Conservation (phyloP, 1,140 invertebrate species). For the Pseudomyrmex sp. region DNA sequence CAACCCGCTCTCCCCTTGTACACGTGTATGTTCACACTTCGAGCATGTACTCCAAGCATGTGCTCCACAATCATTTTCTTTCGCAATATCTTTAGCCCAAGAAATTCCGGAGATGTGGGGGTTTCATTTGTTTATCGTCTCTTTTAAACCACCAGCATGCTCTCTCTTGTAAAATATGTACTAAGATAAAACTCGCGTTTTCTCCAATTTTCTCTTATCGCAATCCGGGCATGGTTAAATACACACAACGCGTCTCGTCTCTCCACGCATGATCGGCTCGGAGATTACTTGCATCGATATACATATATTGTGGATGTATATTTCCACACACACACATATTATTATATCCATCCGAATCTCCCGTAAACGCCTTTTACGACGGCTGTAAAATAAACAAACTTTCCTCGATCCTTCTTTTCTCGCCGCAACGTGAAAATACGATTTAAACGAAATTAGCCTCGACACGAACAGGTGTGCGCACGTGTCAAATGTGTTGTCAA, state of each 20-base stretch:
- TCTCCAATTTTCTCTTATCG: not conserved
- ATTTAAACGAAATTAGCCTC: not conserved
- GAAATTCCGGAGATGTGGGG: not conserved
- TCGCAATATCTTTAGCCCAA: not conserved
- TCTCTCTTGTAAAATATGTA: too few species aligned
- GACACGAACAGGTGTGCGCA: not conserved
- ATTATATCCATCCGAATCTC: constrained; percentile 20
- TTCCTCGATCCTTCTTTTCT: not conserved
- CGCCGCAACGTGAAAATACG: not conserved
- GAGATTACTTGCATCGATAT: constrained; percentile 17
- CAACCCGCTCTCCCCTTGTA: not conserved
- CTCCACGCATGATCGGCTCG: constrained; percentile 13
- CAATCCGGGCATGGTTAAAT: constrained; percentile 9
- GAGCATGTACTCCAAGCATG: not conserved
- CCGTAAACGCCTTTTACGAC: constrained; percentile 14
- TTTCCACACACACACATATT: not conserved
- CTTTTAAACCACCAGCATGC: not conserved
- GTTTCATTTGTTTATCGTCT: not conserved
- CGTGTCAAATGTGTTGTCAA: too few species aligned
- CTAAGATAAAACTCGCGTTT: too few species aligned
- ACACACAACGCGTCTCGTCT: not conserved
- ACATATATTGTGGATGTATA: not conserved
- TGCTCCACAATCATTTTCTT: not conserved
- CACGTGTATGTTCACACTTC: too few species aligned
- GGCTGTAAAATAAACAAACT: not conserved